Evolutionary conservation across 2,888 invertebrate genomes (phyloP), one percentile per base, ranked within the genome.

Genomic region (Acleris laterana): DNA sequence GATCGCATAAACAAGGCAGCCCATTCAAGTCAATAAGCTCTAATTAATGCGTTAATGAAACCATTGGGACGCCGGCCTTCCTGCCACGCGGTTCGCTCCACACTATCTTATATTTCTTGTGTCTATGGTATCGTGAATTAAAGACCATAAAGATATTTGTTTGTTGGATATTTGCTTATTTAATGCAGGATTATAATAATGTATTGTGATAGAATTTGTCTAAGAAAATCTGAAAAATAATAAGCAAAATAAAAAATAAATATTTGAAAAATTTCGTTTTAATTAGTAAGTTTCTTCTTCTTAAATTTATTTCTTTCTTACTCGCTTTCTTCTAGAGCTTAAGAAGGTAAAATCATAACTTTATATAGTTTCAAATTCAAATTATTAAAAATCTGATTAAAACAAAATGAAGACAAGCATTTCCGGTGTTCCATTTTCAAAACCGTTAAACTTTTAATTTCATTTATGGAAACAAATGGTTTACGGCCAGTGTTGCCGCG

Each of bases 11-110:
- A 87, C 84, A 86, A 82, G 83, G 76, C 81, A 83, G 82, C 78
- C 80, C 85, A 83, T 84, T 88, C 85, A 85, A 88, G 87, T 89
- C 88, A 89, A 88, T 89, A 80, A 74, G 72, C 77, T 74, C 76
- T 85, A 83, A 84, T 83, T 88, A 88, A 86, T 82, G 78, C 70
- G 79, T 81, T 87, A 88, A 88, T 88, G 76, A 84, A 83, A 77
- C 69, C 50, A 60, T 50, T 65, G 65, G 56, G 68, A 60, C 65
- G 55, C 65, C 60, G 65, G 65, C 60, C 65, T 65, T 56, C 65
- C 65, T 57, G 63, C 56, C 42, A 51, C 63, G 63, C 63, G 44
- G 57, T 63, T 62, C 42, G 49, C 25, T 56, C 56, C 49, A 42
- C 62, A 48, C 62, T 11, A 32, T 56, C 48, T 16, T 52, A 28